Conservation (phyloP, 1,140 invertebrate species). For the Cotesia glomerata region DNA sequence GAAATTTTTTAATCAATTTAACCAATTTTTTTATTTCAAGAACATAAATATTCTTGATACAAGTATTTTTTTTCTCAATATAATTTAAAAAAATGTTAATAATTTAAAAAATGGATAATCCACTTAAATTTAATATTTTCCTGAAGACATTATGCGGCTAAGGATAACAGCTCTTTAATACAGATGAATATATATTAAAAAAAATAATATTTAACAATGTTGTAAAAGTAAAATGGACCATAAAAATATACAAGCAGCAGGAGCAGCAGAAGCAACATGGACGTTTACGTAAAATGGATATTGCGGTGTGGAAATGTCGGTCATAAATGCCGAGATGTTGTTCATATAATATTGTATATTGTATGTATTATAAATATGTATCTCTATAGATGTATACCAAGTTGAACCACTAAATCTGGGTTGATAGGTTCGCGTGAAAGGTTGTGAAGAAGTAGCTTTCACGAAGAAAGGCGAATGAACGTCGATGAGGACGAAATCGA, state of each 20-base stretch:
- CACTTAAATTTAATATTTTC: too few relatives aligned
- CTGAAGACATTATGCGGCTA: too few relatives aligned
- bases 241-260: background rate
- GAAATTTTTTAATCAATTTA: too few relatives aligned
- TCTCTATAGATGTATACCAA: background rate
- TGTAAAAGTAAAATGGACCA: background rate
- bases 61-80: too few relatives aligned
- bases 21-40: too few relatives aligned
- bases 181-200: background rate
- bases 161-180: too few relatives aligned
- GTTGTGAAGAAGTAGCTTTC: constrained; percentile 44
- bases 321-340: constrained; percentile 20
- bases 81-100: too few relatives aligned
- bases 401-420: constrained; percentile 41
- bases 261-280: too few relatives aligned
- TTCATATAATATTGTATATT: background rate
- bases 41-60: too few relatives aligned
- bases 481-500: constrained; percentile 26
- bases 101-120: too few relatives aligned
- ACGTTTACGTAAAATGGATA: background rate
- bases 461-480: constrained; percentile 33
- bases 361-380: too few relatives aligned
- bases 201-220: constrained; percentile 9
- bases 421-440: constrained; percentile 44
- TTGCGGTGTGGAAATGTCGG: constrained; percentile 11